Evolutionary conservation across 2,888 invertebrate genomes (phyloP).

Genomic region (Thymelicus lineola): DNA sequence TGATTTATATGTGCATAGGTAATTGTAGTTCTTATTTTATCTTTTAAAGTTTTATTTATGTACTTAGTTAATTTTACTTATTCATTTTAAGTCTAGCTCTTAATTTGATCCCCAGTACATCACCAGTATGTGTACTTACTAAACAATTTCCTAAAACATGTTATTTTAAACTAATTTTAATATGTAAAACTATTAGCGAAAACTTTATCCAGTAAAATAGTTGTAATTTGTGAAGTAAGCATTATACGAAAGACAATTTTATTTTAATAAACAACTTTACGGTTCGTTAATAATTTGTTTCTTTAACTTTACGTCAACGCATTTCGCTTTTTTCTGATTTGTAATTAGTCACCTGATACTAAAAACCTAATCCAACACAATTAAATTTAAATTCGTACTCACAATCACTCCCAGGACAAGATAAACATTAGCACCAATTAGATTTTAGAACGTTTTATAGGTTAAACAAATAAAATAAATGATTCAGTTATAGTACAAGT

Average conservation of each 20-base stretch:
- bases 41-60: neutral
- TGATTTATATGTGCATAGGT: too few relatives aligned
- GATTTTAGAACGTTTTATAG: too few relatives aligned
- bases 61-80: too few relatives aligned
- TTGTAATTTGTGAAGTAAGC: conserved; percentile 7
- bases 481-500: conserved; percentile 76
- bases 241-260: conserved; percentile 41
- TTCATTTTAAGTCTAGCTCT: neutral
- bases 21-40: too few relatives aligned
- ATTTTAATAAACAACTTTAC: conserved; percentile 38
- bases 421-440: too few relatives aligned
- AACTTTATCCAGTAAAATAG: neutral
- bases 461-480: conserved; percentile 49
- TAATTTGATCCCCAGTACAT: neutral
- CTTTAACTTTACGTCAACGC: neutral
- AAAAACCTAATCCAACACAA: too few relatives aligned
- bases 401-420: too few relatives aligned
- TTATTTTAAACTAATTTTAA: neutral
- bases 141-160: neutral
- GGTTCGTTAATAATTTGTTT: conserved; percentile 18
- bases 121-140: neutral
- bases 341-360: too few relatives aligned
- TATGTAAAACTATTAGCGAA: neutral
- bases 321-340: too few relatives aligned
- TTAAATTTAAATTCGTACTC: too few relatives aligned